Evolutionary conservation across 2,113 vertebrate species (phyloP).

Genomic region (Orthonyx spaldingii): DNA sequence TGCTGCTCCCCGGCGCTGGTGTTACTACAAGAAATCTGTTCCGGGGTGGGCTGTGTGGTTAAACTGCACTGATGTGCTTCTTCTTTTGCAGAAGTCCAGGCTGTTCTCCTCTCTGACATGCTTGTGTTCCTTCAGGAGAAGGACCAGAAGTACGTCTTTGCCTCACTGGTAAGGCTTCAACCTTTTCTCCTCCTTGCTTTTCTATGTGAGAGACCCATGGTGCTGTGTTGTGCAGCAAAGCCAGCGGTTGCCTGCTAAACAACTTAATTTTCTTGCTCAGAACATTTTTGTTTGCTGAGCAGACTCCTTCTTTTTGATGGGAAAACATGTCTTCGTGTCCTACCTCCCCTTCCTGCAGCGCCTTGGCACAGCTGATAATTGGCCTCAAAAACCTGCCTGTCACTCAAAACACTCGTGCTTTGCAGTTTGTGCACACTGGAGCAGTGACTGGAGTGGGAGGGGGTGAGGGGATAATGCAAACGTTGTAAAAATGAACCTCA

Average conservation of each 20-base stretch:
- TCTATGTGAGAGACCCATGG: accelerated
- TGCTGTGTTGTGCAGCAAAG: background rate
- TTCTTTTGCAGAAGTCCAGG: constrained; percentile 83
- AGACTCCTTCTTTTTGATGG: background rate
- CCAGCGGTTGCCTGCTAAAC: background rate
- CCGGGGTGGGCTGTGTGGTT: background rate
- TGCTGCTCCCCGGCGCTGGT: background rate
- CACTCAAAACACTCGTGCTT: background rate
- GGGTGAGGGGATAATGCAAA: background rate
- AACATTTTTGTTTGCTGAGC: background rate
- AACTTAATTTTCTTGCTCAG: background rate
- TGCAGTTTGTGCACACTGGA: background rate
- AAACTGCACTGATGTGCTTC: background rate
- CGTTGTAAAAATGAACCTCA: background rate
- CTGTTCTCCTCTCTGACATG: constrained; percentile 88
- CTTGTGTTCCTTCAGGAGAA: constrained; percentile 95
- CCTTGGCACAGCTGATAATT: constrained; percentile 19
- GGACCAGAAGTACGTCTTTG: constrained; percentile 93
- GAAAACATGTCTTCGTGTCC: background rate
- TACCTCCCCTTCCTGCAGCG: background rate
- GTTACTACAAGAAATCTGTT: background rate
- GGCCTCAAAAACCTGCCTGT: constrained; percentile 1
- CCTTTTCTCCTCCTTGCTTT: background rate
- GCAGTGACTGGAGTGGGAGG: background rate
- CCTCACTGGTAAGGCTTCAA: constrained; percentile 84